These are phyloP conservation scores for Brachionus rotundiformis DNA, from an alignment of 1,140 invertebrate species.

Conservation along the genomic window DNA sequence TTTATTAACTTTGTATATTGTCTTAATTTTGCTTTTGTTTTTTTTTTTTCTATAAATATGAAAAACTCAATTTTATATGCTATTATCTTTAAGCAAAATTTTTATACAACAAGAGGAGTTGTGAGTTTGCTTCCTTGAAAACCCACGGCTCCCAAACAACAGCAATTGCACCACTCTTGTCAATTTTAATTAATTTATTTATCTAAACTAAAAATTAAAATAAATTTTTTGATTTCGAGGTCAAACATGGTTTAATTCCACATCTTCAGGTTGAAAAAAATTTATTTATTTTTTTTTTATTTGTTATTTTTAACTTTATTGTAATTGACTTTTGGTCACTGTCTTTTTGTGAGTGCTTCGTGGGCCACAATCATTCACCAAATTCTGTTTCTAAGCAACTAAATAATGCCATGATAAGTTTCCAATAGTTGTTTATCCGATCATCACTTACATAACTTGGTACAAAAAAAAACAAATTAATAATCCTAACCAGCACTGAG, in stretches of 20 bases:
- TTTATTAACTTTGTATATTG: too few species aligned
- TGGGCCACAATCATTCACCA: not conserved
- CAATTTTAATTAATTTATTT: not conserved
- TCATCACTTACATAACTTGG: not conserved
- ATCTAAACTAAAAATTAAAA: not conserved
- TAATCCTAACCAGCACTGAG: not conserved
- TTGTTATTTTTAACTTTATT: not conserved
- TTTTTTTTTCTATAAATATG: not conserved
- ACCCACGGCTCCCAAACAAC: not conserved
- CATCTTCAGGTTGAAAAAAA: slow-evolving; percentile 47
- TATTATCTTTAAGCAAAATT: not conserved
- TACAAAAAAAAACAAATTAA: not conserved
- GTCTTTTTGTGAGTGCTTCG: not conserved
- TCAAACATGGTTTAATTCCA: slow-evolving; percentile 52
- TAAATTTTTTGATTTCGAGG: slow-evolving; percentile 46
- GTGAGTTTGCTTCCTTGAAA: not conserved
- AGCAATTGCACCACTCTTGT: not conserved
- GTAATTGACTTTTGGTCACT: slow-evolving; percentile 8
- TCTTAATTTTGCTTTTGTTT: not conserved
- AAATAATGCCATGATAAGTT: not conserved
- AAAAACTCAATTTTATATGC: too few species aligned
- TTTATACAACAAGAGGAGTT: not conserved
- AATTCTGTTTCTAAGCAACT: not conserved
- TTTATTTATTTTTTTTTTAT: not conserved
- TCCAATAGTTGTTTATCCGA: not conserved